Conservation (phyloP, 2,113 vertebrate genomes). For the Melanerpes aurifrons region DNA sequence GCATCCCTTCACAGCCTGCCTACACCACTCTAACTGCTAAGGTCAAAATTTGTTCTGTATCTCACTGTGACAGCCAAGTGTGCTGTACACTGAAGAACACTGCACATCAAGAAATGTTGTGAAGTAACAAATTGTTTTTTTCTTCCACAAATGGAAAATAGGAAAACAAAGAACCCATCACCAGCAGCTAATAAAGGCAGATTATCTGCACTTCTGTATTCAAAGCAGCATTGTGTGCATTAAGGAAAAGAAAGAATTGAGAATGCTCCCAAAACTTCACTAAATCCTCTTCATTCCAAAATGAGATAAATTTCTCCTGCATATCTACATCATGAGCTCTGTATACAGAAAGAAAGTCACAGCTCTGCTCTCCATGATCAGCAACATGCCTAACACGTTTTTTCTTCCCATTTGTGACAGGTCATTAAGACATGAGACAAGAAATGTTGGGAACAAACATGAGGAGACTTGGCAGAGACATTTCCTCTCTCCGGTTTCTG, state of each 20-base stretch:
- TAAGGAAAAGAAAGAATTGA: conserved; percentile 22
- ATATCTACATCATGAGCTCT: not conserved
- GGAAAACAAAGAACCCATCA: not conserved
- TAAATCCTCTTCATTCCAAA: conserved; percentile 37
- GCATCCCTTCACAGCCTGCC: not conserved
- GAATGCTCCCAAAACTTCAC: not conserved
- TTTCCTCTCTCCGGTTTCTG: not conserved
- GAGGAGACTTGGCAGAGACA: not conserved
- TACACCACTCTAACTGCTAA: not conserved
- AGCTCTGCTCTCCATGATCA: not conserved
- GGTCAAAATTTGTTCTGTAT: not conserved
- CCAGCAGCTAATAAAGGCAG: not conserved
- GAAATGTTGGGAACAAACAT: not conserved
- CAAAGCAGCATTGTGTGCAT: not conserved
- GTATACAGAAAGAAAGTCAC: not conserved
- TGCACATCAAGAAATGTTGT: not conserved
- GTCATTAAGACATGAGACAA: conserved; percentile 35
- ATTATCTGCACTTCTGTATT: not conserved
- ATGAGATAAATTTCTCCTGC: conserved; percentile 17
- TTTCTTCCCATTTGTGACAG: conserved; percentile 19
- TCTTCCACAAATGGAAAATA: not conserved
- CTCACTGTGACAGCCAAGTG: not conserved
- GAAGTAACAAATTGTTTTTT: not conserved
- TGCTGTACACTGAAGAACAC: not conserved
- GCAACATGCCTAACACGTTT: conserved; percentile 19